Evolutionary conservation across 2,888 invertebrate genomes (phyloP).

Genomic region (Baccha elongata): DNA sequence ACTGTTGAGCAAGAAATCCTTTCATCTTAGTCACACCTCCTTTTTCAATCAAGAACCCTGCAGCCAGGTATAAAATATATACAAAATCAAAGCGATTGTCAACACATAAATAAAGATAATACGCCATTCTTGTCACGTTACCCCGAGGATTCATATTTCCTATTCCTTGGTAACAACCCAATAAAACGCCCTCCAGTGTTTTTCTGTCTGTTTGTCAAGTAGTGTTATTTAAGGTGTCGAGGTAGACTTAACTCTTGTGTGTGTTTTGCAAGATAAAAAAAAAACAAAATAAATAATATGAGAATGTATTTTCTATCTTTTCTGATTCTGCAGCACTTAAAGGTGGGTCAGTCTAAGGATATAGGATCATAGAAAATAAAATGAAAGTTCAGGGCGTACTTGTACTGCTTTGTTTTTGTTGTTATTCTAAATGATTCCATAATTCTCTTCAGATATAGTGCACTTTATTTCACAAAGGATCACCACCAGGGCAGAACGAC

Average conservation of each 20-base stretch:
- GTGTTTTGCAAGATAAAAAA: not conserved
- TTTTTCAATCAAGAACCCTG: constrained; percentile 8
- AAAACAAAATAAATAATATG: not conserved
- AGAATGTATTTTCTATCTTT: not conserved
- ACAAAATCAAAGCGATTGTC: constrained; percentile 55
- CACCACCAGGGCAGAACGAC: constrained; percentile 28
- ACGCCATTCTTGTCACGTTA: constrained; percentile 62
- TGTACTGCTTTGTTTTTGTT: not conserved
- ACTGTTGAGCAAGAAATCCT: constrained; percentile 15
- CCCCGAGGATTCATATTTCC: constrained; percentile 45
- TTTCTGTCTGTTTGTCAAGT: not conserved
- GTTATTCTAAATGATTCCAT: constrained; percentile 28
- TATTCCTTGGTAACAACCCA: constrained; percentile 8
- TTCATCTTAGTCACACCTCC: constrained; percentile 3
- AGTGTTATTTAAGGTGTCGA: not conserved
- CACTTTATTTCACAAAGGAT: constrained; percentile 24
- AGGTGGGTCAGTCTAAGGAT: constrained; percentile 13
- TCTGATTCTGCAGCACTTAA: not conserved
- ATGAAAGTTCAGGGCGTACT: not conserved
- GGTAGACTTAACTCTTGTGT: not conserved
- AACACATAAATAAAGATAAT: constrained; percentile 54
- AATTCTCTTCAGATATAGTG: constrained; percentile 23
- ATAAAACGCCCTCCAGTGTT: not conserved
- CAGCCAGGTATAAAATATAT: constrained; percentile 19
- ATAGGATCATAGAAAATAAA: constrained; percentile 9